Percentiles rank a stretch among this genome's conserved stretches.
These are phyloP conservation scores for Gnatocerus cornutus DNA, from an alignment of 2,888 invertebrate genomes.

Conservation along the genomic window DNA sequence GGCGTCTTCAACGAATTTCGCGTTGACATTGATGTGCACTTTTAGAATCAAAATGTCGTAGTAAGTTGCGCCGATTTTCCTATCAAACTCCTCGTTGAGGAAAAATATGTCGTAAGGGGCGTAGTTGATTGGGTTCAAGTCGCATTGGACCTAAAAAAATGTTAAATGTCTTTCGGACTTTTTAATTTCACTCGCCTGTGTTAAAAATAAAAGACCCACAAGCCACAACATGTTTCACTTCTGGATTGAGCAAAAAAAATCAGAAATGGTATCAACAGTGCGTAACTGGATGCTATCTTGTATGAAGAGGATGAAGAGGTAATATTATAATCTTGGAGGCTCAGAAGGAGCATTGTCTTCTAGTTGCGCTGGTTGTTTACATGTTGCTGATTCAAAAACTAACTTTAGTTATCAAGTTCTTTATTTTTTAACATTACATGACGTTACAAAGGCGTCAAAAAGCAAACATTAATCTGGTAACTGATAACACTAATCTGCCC, in stretches of 20 bases:
- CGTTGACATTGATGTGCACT: constrained; percentile 18
- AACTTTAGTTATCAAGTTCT: background rate
- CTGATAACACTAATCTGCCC: constrained; percentile 33
- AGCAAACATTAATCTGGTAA: constrained; percentile 28
- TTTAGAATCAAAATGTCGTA: constrained; percentile 8
- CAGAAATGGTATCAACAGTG: background rate
- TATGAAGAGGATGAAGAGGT: background rate
- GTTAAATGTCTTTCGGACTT: background rate
- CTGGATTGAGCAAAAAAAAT: background rate
- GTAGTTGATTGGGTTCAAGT: background rate
- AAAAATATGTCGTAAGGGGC: background rate
- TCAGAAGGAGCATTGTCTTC: no score
- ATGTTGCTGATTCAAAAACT: background rate
- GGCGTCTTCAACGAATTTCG: constrained; percentile 6
- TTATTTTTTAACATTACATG: no score
- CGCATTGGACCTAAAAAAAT: background rate
- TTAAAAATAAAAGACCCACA: background rate
- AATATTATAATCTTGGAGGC: no score
- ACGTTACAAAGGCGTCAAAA: constrained; percentile 18
- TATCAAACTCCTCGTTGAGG: constrained; percentile 4
- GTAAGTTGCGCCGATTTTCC: background rate
- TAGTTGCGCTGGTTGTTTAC: no score
- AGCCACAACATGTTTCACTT: background rate
- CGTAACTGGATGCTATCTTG: background rate
- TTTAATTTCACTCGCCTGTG: background rate